Percentiles rank a stretch among this genome's conserved stretches.
Evolutionary conservation across 1,140 invertebrate species (phyloP).

Genomic region (Pentalonia nigronervosa): DNA sequence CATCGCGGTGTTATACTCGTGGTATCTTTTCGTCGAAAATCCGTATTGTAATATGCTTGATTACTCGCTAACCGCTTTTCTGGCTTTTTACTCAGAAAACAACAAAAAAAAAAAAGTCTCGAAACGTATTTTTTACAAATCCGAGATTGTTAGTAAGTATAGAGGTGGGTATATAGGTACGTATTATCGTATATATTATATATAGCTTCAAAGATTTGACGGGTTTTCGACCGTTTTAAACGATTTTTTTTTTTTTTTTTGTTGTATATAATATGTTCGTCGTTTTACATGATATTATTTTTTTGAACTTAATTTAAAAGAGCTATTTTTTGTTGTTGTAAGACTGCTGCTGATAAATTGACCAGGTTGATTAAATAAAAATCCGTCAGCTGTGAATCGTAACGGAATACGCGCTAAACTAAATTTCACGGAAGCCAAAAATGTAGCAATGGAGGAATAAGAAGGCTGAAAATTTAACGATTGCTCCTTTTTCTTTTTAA

Average conservation of each 20-base stretch:
- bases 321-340: not conserved
- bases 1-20: not conserved
- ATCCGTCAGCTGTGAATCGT: not conserved
- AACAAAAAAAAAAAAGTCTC: not conserved
- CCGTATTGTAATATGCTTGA: not conserved
- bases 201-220: not conserved
- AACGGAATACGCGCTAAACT: not conserved
- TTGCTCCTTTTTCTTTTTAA: not conserved
- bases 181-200: too few relatives aligned
- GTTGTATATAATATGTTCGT: not conserved
- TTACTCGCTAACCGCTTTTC: not conserved
- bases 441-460: constrained; percentile 1
- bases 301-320: not conserved
- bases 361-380: not conserved
- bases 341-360: not conserved
- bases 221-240: not conserved
- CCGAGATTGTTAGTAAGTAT: not conserved
- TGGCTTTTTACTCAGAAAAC: not conserved
- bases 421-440: not conserved
- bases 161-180: not conserved
- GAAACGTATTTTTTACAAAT: not conserved
- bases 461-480: not conserved
- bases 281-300: not conserved
- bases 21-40: not conserved
- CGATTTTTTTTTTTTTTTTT: not conserved